Percentiles rank a stretch among this genome's conserved stretches.
phyloP scores from a whole-genome alignment of 2,797 vertebrate genomes.

The Craterocephalus amniculus region DNA sequence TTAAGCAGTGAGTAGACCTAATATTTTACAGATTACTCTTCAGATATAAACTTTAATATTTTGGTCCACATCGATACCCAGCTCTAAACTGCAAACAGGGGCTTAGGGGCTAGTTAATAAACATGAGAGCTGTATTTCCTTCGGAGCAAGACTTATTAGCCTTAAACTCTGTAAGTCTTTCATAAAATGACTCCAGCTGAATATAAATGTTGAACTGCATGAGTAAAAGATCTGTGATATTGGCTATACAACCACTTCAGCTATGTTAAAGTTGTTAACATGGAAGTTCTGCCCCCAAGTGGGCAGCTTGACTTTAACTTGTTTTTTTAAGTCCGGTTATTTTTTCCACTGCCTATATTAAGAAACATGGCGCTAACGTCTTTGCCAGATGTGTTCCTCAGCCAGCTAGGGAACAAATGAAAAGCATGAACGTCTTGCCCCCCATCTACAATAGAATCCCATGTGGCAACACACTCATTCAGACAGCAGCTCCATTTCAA shows the following conservation, averaged over 20 bases:
- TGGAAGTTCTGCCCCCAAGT: slow-evolving; percentile 2
- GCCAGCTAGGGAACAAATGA: slow-evolving; percentile 38
- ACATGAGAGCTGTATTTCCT: neutral
- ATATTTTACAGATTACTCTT: neutral
- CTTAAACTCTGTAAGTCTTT: neutral
- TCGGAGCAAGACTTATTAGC: neutral
- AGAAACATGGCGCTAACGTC: slow-evolving; percentile 42
- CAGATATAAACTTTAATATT: neutral
- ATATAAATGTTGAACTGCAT: neutral
- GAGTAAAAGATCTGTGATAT: neutral
- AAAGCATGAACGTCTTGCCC: slow-evolving; percentile 43
- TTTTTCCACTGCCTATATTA: neutral
- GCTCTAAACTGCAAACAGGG: neutral
- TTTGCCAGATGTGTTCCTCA: slow-evolving; percentile 40
- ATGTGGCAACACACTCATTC: slow-evolving; percentile 36
- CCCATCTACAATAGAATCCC: slow-evolving; percentile 47
- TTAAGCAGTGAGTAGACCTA: neutral
- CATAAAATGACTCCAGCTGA: neutral
- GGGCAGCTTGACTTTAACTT: neutral
- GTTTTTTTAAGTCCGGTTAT: neutral
- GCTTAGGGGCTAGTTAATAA: neutral
- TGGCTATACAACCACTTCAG: neutral
- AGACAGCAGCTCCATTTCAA: slow-evolving; percentile 58
- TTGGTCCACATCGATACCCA: neutral
- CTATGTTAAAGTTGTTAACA: neutral